Evolutionary conservation across 2,113 vertebrate genomes (phyloP).

Genomic region (Trochalopteron elliotii): DNA sequence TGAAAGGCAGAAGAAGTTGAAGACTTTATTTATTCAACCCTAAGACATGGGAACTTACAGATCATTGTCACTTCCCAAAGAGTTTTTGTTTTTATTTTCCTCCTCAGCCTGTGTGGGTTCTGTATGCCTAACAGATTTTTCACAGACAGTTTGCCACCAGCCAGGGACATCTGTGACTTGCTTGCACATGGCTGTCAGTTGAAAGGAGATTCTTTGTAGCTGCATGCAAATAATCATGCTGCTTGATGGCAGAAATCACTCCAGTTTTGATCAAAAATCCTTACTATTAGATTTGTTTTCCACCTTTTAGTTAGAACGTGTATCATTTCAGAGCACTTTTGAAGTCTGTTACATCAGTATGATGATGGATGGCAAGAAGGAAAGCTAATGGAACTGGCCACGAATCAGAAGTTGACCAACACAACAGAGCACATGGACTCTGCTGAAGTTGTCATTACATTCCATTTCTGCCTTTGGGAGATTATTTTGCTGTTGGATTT

Average conservation of each 20-base stretch:
- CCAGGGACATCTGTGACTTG: background rate
- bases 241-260: background rate
- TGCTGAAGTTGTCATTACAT: rapidly evolving
- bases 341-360: background rate
- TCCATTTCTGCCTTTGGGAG: background rate
- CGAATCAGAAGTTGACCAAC: background rate
- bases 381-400: background rate
- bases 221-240: background rate
- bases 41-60: slow-evolving; percentile 44
- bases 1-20: slow-evolving; percentile 37
- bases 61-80: slow-evolving; percentile 30
- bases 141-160: background rate
- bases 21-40: slow-evolving; percentile 52
- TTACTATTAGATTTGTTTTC: background rate
- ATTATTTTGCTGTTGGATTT: background rate
- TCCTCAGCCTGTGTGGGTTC: slow-evolving; percentile 25
- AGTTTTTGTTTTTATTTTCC: slow-evolving; percentile 34
- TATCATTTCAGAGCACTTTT: background rate
- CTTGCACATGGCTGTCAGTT: background rate
- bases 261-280: slow-evolving; percentile 9
- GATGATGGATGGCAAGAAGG: background rate
- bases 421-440: background rate
- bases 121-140: slow-evolving; percentile 17
- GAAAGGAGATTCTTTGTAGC: background rate
- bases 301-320: background rate